phyloP scores from a whole-genome alignment of 2,113 vertebrate genomes.

The Glaucomys volans region DNA sequence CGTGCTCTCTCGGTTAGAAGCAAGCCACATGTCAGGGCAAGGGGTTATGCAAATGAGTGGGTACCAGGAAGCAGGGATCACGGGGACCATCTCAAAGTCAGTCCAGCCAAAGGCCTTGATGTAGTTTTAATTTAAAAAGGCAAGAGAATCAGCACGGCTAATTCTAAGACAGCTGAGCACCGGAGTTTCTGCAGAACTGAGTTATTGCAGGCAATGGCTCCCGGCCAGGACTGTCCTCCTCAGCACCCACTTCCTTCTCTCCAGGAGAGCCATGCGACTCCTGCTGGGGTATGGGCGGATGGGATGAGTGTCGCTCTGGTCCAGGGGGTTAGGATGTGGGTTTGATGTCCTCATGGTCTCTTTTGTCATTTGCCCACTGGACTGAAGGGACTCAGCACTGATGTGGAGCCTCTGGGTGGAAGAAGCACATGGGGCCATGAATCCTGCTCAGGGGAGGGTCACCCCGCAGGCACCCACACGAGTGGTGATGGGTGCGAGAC shows the following conservation, averaged over 20 bases:
- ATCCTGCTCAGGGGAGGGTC: background rate
- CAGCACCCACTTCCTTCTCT: background rate
- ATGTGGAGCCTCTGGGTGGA: background rate
- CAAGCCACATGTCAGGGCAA: background rate
- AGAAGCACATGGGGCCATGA: background rate
- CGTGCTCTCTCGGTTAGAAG: background rate
- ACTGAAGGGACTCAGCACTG: background rate
- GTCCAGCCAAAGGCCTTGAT: background rate
- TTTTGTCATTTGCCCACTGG: background rate
- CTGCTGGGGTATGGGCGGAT: background rate
- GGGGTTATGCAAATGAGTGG: background rate
- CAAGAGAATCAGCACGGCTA: background rate
- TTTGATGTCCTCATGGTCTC: background rate
- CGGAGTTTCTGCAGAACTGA: fast-evolving
- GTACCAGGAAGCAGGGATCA: background rate
- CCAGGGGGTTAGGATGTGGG: background rate
- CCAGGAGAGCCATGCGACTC: background rate
- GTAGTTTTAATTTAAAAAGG: background rate
- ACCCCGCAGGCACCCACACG: no score
- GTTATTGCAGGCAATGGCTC: no score
- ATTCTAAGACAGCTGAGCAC: background rate
- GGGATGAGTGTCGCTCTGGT: no score
- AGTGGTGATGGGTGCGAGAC: no score
- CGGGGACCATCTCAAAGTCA: no score
- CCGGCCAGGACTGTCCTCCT: background rate